A percentile compares a stretch with the other conserved stretches of the same genome.
phyloP scores from a whole-genome alignment of 2,113 vertebrate species.

The Anthoscopus minutus region DNA sequence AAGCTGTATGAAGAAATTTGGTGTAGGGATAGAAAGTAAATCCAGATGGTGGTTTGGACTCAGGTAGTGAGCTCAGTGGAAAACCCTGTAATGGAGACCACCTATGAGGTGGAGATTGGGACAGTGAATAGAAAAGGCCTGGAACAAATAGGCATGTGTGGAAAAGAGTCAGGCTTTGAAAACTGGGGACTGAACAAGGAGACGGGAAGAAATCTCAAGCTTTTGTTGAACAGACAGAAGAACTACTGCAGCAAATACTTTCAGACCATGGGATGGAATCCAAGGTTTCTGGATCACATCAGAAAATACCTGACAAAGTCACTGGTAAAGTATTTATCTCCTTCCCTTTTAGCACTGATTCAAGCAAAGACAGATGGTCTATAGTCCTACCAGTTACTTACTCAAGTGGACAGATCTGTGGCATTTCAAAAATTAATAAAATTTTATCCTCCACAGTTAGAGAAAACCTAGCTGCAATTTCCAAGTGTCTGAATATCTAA shows the following conservation, averaged over 20 bases:
- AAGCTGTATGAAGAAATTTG: not conserved
- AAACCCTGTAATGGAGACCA: not conserved
- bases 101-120: not conserved
- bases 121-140: not conserved
- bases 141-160: not conserved
- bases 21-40: not conserved
- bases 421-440: not conserved
- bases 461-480: not conserved
- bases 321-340: not conserved
- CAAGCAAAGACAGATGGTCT: not conserved
- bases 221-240: not conserved
- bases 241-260: not conserved
- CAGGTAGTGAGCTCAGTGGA: not conserved
- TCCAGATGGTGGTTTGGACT: not conserved
- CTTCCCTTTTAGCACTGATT: not conserved
- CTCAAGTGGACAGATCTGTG: not conserved
- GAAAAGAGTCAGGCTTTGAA: not conserved
- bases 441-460: not conserved
- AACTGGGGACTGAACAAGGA: not conserved
- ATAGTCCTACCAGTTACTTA: not conserved
- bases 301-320: slow-evolving; percentile 15
- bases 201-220: not conserved
- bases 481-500: not conserved
- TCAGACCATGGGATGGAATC: not conserved
- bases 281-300: slow-evolving; percentile 16